These are phyloP conservation scores for Leucania comma DNA, from an alignment of 2,888 invertebrate genomes.

Conservation along the genomic window DNA sequence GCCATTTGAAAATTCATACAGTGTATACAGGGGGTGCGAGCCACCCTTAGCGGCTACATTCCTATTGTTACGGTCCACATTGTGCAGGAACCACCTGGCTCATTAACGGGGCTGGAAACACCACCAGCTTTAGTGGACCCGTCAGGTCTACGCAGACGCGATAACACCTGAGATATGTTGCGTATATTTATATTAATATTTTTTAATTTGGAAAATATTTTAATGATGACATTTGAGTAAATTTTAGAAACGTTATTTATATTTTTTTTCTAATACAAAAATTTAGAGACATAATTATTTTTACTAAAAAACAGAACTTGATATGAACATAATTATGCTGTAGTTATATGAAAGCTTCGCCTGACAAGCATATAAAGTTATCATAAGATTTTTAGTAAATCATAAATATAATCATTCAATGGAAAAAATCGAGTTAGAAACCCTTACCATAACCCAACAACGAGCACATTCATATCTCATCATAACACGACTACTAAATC, in stretches of 20 bases:
- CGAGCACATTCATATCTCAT: slow-evolving; percentile 31
- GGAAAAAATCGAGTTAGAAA: background rate
- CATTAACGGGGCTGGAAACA: slow-evolving; percentile 79
- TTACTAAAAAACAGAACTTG: background rate
- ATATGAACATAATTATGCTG: background rate
- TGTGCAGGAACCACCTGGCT: slow-evolving; percentile 87
- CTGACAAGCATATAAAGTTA: background rate
- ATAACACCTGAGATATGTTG: slow-evolving; percentile 33
- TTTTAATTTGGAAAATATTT: background rate
- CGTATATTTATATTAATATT: background rate
- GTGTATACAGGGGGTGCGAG: slow-evolving; percentile 67
- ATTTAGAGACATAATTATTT: background rate
- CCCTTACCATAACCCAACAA: slow-evolving; percentile 26
- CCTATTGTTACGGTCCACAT: slow-evolving; percentile 82
- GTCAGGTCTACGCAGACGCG: slow-evolving; percentile 45
- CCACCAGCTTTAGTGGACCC: slow-evolving; percentile 68
- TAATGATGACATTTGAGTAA: background rate
- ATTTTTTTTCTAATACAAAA: background rate
- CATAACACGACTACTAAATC: slow-evolving; percentile 42
- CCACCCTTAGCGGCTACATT: slow-evolving; percentile 75
- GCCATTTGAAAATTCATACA: slow-evolving; percentile 65
- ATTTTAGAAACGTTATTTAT: background rate
- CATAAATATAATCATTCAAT: background rate
- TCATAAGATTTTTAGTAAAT: background rate
- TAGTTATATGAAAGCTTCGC: background rate